phyloP scores from a whole-genome alignment of 1,140 invertebrate species.

The Archegozetes longisetosus region DNA sequence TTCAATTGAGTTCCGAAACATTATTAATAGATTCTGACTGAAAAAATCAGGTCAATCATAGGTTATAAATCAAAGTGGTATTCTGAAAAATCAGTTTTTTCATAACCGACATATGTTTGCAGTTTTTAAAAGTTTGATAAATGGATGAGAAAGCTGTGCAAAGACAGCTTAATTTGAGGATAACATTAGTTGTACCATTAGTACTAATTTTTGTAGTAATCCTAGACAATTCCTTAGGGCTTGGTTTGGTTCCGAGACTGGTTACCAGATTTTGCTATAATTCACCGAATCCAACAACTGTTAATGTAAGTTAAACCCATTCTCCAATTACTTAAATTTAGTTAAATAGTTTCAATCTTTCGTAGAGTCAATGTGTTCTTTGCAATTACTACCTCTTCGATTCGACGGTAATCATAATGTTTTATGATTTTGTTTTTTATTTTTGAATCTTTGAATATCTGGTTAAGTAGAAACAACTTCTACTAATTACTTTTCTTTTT shows the following conservation, averaged over 20 bases:
- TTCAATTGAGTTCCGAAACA: no score
- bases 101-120: not conserved
- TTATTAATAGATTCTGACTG: no score
- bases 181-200: not conserved
- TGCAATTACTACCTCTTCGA: slow-evolving; percentile 13
- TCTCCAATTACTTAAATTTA: not conserved
- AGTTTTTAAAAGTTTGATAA: not conserved
- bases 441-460: no score
- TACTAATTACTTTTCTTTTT: not conserved
- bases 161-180: not conserved
- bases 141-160: not conserved
- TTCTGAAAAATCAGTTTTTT: not conserved
- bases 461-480: no score
- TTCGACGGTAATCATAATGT: slow-evolving; percentile 11
- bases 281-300: slow-evolving; percentile 8
- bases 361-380: slow-evolving; percentile 14
- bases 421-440: no score
- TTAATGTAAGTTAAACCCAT: slow-evolving; percentile 8
- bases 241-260: not conserved
- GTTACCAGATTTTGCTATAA: slow-evolving; percentile 14
- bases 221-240: not conserved
- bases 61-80: not conserved
- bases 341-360: not conserved
- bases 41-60: not conserved
- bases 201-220: not conserved